phyloP scores from a whole-genome alignment of 1,140 invertebrate species.

The Drosophila virilis region DNA sequence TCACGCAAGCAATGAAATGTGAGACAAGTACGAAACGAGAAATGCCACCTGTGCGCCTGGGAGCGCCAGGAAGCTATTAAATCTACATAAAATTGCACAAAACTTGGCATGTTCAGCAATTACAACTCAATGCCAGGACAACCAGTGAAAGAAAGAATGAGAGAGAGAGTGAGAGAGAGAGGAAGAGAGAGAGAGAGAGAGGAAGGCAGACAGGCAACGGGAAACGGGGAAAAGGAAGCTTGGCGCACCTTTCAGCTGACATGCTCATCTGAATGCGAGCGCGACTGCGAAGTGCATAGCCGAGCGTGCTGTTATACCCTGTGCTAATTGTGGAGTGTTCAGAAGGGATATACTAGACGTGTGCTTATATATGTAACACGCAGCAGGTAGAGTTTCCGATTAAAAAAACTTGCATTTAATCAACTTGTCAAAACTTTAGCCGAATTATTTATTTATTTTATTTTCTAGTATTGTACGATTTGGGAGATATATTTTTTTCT shows the following conservation, averaged over 20 bases:
- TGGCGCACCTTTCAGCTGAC: conserved; percentile 71
- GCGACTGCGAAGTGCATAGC: not conserved
- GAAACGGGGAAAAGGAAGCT: conserved; percentile 13
- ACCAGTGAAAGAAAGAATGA: not conserved
- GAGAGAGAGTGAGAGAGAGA: not conserved
- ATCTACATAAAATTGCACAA: conserved; percentile 81
- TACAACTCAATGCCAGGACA: conserved; percentile 62
- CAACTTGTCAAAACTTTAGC: too few species aligned
- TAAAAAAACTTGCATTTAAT: too few species aligned
- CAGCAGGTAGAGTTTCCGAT: too few species aligned
- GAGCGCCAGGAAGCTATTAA: conserved; percentile 73
- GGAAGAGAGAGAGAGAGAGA: not conserved
- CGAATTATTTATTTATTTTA: too few species aligned
- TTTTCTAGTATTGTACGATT: too few species aligned
- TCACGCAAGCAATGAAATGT: conserved; percentile 78
- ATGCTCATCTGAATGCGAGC: conserved; percentile 73
- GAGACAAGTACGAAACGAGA: conserved; percentile 54
- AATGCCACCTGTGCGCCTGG: not conserved
- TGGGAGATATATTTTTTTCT: too few species aligned
- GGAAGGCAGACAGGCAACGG: not conserved
- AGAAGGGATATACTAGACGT: too few species aligned
- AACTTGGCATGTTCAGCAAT: conserved; percentile 80
- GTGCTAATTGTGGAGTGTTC: not conserved
- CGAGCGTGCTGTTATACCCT: conserved; percentile 8
- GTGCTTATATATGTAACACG: too few species aligned